Evolutionary conservation across 2,113 vertebrate genomes (phyloP).

Genomic region (Ophiodon elongatus): DNA sequence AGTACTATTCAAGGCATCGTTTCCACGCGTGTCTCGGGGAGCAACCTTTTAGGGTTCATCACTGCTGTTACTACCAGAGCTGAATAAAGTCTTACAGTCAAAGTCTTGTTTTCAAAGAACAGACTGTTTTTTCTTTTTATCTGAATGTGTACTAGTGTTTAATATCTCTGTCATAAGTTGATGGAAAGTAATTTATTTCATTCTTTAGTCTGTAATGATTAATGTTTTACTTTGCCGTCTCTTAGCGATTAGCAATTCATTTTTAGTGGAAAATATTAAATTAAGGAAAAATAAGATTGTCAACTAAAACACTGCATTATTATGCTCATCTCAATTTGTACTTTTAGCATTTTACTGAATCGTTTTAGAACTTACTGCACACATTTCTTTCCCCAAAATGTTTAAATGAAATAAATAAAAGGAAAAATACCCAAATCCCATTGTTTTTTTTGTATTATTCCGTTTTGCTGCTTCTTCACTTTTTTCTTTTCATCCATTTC

Average conservation of each 20-base stretch:
- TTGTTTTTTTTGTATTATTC: not conserved
- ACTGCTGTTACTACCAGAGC: constrained; percentile 35
- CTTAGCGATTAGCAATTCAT: not conserved
- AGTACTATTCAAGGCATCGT: constrained; percentile 1
- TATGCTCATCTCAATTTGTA: not conserved
- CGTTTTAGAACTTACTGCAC: not conserved
- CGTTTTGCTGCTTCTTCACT: not conserved
- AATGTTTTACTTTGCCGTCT: constrained; percentile 4
- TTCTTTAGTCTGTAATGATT: not conserved
- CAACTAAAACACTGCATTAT: not conserved
- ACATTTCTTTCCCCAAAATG: not conserved
- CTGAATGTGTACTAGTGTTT: not conserved
- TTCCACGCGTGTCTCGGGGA: not conserved
- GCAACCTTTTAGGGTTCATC: constrained; percentile 1
- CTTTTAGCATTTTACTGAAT: not conserved
- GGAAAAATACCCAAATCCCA: not conserved
- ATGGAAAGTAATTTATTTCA: constrained; percentile 35
- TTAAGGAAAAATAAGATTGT: not conserved
- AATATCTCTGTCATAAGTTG: not conserved
- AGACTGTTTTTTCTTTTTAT: constrained; percentile 2
- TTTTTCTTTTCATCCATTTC: not conserved
- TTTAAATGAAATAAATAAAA: constrained; percentile 11
- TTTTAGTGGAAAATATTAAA: not conserved
- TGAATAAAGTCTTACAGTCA: constrained; percentile 67
- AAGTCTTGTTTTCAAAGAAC: constrained; percentile 21